Conservation (phyloP, 2,113 vertebrate genomes). For the Cavia porcellus region DNA sequence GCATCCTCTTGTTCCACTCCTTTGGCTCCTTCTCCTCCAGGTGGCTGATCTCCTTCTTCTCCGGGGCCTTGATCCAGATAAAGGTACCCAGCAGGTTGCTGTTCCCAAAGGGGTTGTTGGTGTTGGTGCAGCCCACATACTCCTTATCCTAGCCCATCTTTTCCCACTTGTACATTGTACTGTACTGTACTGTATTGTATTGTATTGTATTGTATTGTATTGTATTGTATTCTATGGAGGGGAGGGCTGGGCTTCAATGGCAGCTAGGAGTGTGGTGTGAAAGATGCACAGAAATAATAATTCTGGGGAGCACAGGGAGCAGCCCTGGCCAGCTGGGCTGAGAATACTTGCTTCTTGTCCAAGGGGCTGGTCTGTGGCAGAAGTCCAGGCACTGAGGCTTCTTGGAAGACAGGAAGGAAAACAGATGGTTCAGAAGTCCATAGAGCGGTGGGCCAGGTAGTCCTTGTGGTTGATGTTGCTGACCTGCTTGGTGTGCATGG, state of each 20-base stretch:
- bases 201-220: no score
- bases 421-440: conserved; percentile 93
- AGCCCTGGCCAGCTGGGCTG: conserved; percentile 68
- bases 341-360: conserved; percentile 57
- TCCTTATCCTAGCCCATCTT: no score
- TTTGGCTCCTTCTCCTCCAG: conserved; percentile 89
- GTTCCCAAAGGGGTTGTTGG: no score
- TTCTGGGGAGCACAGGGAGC: background rate
- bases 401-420: background rate
- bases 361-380: background rate
- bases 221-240: no score
- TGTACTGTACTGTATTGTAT: no score
- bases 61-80: conserved; percentile 62
- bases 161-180: no score
- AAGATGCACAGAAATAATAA: conserved; percentile 49
- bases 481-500: conserved; percentile 99
- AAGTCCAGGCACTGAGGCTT: background rate
- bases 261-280: background rate
- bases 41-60: no score
- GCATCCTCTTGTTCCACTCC: conserved; percentile 96
- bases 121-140: no score
- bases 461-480: conserved; percentile 99
- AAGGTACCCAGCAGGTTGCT: no score
- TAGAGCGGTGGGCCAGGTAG: conserved; percentile 82
- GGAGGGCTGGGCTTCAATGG: conserved; percentile 69